Percentiles rank a stretch among this genome's conserved stretches.
Conservation (phyloP, 1,140 invertebrate genomes). For the Temnothorax nylanderi region DNA sequence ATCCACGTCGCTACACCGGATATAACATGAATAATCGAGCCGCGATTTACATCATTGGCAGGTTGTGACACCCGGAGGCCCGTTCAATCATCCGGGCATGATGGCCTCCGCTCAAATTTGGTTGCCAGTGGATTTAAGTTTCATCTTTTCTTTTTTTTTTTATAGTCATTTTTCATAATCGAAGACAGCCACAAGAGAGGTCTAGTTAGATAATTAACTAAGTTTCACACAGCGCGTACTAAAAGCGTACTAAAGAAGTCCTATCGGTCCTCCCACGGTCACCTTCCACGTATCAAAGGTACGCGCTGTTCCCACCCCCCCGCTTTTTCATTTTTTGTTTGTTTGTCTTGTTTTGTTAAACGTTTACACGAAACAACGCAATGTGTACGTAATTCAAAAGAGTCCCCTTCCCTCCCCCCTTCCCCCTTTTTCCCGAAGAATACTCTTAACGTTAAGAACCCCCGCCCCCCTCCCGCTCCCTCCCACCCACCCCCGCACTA, state of each 20-base stretch:
- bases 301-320: slow-evolving; percentile 35
- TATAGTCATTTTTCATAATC: slow-evolving; percentile 57
- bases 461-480: too few relatives aligned
- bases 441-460: slow-evolving; percentile 7
- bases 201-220: slow-evolving; percentile 80
- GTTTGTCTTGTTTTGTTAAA: slow-evolving; percentile 14
- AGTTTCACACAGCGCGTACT: slow-evolving; percentile 79
- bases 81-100: slow-evolving; percentile 81
- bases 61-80: slow-evolving; percentile 77
- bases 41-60: slow-evolving; percentile 78
- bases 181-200: slow-evolving; percentile 80
- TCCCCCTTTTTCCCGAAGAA: not conserved
- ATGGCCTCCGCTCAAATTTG: slow-evolving; percentile 75
- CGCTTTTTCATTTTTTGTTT: not conserved
- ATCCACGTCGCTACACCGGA: slow-evolving; percentile 78
- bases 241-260: slow-evolving; percentile 78
- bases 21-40: slow-evolving; percentile 80
- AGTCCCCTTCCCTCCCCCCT: slow-evolving; percentile 3
- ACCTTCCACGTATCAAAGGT: slow-evolving; percentile 53
- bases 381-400: slow-evolving; percentile 54
- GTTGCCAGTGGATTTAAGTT: slow-evolving; percentile 34
- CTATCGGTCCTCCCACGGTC: slow-evolving; percentile 68
- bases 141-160: slow-evolving; percentile 68
- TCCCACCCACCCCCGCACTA: slow-evolving; percentile 2
- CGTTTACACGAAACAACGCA: slow-evolving; percentile 52